Evolutionary conservation across 1,140 invertebrate genomes (phyloP).

Genomic region (Goniozus legneri): DNA sequence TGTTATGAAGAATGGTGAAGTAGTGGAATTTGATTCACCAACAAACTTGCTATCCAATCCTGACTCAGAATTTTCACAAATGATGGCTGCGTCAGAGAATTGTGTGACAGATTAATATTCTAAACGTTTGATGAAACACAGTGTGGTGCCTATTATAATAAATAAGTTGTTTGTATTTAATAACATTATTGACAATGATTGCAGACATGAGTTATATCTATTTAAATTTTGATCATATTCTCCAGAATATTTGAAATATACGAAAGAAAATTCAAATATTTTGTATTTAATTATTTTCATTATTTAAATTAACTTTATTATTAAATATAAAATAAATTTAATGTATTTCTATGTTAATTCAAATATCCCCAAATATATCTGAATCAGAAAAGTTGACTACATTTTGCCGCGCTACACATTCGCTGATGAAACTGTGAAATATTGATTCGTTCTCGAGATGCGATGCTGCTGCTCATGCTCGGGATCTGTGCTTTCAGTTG

Average conservation of each 20-base stretch:
- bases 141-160: too few species aligned
- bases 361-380: neutral
- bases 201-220: too few species aligned
- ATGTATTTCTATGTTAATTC: neutral
- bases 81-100: conserved; percentile 50
- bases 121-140: too few species aligned
- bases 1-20: conserved; percentile 59
- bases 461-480: conserved; percentile 37
- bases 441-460: conserved; percentile 38
- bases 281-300: too few species aligned
- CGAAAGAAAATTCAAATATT: too few species aligned
- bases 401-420: too few species aligned
- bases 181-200: too few species aligned
- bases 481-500: neutral
- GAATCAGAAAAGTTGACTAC: too few species aligned
- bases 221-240: too few species aligned
- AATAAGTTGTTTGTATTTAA: too few species aligned
- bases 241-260: too few species aligned
- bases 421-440: conserved; percentile 30
- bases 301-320: conserved; percentile 3
- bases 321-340: conserved; percentile 8
- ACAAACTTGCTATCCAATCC: conserved; percentile 50
- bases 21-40: conserved; percentile 60
- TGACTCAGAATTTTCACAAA: conserved; percentile 56
- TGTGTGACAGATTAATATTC: too few species aligned